Evolutionary conservation across 2,113 vertebrate genomes (phyloP).

Genomic region (Festucalex cinctus): DNA sequence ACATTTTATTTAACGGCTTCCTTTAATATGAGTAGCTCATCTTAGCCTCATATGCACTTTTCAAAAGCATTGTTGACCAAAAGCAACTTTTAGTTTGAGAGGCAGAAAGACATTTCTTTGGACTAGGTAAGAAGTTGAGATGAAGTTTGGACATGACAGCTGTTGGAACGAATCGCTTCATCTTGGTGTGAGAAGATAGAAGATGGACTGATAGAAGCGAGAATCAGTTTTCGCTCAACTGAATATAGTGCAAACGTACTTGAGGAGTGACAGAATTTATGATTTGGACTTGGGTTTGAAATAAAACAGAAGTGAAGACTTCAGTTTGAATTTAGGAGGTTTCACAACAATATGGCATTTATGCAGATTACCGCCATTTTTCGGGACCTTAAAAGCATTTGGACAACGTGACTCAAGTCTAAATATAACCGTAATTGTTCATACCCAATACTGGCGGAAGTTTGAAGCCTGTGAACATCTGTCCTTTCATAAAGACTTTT

Average conservation of each 20-base stretch:
- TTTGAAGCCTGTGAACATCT: too few relatives aligned
- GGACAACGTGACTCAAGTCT: background rate
- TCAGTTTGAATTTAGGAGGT: background rate
- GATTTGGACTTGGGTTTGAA: background rate
- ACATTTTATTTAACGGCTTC: background rate
- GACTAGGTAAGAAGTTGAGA: background rate
- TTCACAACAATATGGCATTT: background rate
- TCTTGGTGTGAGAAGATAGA: background rate
- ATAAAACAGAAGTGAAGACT: background rate
- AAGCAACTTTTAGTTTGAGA: background rate
- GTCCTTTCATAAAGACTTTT: too few relatives aligned
- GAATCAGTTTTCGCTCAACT: background rate
- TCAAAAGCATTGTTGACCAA: background rate
- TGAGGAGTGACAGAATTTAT: background rate
- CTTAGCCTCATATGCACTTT: constrained; percentile 4
- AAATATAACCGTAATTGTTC: background rate
- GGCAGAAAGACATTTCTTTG: background rate
- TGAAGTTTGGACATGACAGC: background rate
- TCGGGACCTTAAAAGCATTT: background rate
- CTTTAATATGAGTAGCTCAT: constrained; percentile 3
- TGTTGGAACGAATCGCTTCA: background rate
- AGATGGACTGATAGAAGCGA: background rate
- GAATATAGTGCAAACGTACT: background rate
- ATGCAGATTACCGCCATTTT: background rate
- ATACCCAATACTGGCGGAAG: too few relatives aligned